These are phyloP conservation scores for Temnothorax rugatulus DNA, from an alignment of 2,888 invertebrate genomes.

Conservation along the genomic window DNA sequence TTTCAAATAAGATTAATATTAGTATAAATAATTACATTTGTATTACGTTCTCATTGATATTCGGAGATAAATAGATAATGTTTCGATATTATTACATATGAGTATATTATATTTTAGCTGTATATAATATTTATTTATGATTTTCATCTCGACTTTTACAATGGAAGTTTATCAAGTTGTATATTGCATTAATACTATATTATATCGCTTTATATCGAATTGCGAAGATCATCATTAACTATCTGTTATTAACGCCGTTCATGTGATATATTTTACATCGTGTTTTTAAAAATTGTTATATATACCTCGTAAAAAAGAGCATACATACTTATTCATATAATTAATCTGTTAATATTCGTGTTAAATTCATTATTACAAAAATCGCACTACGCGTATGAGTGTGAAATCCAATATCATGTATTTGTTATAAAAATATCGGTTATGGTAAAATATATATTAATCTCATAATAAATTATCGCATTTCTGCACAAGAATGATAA, in stretches of 20 bases:
- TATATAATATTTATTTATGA: slow-evolving; percentile 48
- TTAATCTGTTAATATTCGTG: slow-evolving; percentile 56
- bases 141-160: slow-evolving; percentile 32
- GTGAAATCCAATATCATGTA: slow-evolving; percentile 44
- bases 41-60: slow-evolving; percentile 38
- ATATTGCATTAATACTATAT: slow-evolving; percentile 40
- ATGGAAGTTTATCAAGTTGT: slow-evolving; percentile 45
- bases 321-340: slow-evolving; percentile 47
- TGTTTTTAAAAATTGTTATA: slow-evolving; percentile 50
- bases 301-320: slow-evolving; percentile 29
- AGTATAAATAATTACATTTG: slow-evolving; percentile 31
- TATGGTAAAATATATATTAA: slow-evolving; percentile 41
- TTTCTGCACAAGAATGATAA: slow-evolving; percentile 27
- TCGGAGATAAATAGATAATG: slow-evolving; percentile 5
- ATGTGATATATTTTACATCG: slow-evolving; percentile 46
- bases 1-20: slow-evolving; percentile 35
- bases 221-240: slow-evolving; percentile 17
- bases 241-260: slow-evolving; percentile 47
- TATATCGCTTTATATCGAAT: slow-evolving; percentile 40
- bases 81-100: slow-evolving; percentile 22
- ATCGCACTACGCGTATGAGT: slow-evolving; percentile 36
- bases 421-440: slow-evolving; percentile 41
- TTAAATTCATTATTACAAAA: slow-evolving; percentile 55
- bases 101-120: slow-evolving; percentile 24
- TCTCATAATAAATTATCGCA: slow-evolving; percentile 26